phyloP scores from a whole-genome alignment of 2,797 vertebrate species.

The Pangasius larnaudii region DNA sequence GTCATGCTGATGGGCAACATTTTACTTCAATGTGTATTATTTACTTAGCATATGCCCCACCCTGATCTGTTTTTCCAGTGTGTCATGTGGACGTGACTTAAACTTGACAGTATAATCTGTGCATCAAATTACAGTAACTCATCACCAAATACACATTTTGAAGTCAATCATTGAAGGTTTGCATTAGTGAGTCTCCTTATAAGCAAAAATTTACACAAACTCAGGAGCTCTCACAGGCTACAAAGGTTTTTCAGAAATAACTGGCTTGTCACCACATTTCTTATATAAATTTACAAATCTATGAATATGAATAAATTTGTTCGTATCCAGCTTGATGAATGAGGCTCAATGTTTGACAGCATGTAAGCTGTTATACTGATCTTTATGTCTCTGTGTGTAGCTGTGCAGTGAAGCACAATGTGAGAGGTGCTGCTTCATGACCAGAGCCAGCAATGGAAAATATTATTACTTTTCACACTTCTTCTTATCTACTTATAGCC shows the following conservation, averaged over 20 bases:
- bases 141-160: neutral
- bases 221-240: neutral
- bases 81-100: neutral
- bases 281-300: neutral
- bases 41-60: neutral
- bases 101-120: neutral
- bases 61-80: neutral
- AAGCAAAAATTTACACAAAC: neutral
- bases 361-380: neutral
- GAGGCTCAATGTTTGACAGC: neutral
- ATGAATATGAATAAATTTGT: neutral
- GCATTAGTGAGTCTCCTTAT: neutral
- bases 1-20: neutral
- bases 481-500: conserved; percentile 45
- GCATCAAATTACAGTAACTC: neutral
- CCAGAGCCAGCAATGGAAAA: conserved; percentile 28
- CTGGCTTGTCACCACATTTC: neutral
- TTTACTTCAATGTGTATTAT: neutral
- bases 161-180: neutral
- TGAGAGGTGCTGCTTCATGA: conserved; percentile 22
- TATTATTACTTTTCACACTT: conserved; percentile 56
- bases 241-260: neutral
- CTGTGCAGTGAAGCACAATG: conserved; percentile 13
- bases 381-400: neutral
- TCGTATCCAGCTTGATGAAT: neutral